Conservation (phyloP, 1,140 invertebrate genomes). For the Platyscapa corneri region DNA sequence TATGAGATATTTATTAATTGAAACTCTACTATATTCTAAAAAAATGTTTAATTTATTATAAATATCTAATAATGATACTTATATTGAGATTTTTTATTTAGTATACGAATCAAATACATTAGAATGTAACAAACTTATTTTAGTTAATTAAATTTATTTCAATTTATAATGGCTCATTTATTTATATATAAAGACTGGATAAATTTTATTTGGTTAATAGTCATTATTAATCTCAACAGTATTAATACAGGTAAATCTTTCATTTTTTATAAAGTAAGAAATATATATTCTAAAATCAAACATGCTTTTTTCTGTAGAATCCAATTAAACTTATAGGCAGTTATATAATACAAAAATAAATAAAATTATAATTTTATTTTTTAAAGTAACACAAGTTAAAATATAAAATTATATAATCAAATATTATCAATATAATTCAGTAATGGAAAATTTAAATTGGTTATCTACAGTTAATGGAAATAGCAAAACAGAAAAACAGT, state of each 20-base stretch:
- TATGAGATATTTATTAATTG: too few relatives aligned
- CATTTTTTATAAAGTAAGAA: neutral
- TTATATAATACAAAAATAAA: conserved; percentile 10
- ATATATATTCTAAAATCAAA: neutral
- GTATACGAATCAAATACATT: neutral
- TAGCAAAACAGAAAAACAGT: conserved; percentile 29
- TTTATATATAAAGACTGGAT: neutral
- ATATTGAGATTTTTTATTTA: neutral
- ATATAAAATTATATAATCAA: too few relatives aligned
- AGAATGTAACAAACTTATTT: neutral
- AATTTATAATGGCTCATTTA: conserved; percentile 25
- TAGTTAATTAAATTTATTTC: neutral
- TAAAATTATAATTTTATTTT: neutral
- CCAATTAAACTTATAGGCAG: neutral
- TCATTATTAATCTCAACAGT: conserved; percentile 20
- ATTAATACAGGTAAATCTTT: conserved; percentile 25
- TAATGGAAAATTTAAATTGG: neutral
- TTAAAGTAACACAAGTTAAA: too few relatives aligned
- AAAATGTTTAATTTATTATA: too few relatives aligned
- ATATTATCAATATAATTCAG: neutral
- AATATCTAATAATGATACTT: neutral
- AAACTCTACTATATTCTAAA: too few relatives aligned
- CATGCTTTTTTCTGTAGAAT: neutral
- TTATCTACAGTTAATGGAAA: conserved; percentile 8
- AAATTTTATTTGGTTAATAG: neutral